Evolutionary conservation across 2,113 vertebrate genomes (phyloP), one percentile per base, ranked within the genome.

Genomic region (Platichthys flesus): DNA sequence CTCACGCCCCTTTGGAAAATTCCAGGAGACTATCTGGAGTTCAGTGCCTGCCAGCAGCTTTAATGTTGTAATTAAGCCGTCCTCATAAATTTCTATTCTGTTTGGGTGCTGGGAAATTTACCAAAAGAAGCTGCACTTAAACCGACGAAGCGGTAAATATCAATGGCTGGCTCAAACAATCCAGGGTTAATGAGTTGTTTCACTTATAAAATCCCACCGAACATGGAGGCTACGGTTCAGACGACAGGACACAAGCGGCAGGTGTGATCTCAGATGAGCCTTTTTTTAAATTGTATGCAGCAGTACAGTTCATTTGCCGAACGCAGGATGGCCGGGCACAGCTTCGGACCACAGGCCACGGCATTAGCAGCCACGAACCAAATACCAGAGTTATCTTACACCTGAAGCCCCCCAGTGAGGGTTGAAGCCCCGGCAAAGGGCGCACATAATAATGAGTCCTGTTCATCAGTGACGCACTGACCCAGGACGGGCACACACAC

Each of bases 381-480:
- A 71, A 68, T 64, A 54, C 37, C 37, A 0, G 13, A 62, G 23
- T 58, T 15, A 57, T 81, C 78, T 77, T 78, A 72, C 76, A 90
- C 85, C 86, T 85, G 77, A 82, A 74, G 59, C 51, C 45, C 76
- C 74, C 54, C 71, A 55, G 71, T 60, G 85, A 77, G 78, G 51
- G 57, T 2, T 70, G 66, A 82, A 61, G 55, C 14, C 14, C 66
- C 73, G 37, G 74, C 75, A 79, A 66, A 71, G 72, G 49, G 76
- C 57, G 1, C 85, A 76, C 66, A 64, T 86, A 88, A 45, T 88
- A 88, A 86, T 75, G 78, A 92, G 66, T 65, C 26, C 71, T 65
- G 78, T 66, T 87, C 78, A 87, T 89, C 77, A 83, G 83, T 7
- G 78, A 74, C 15, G 79, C 78, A 79, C 74, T 83, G 88, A 89